These are phyloP conservation scores for Drepanosiphum platanoidis DNA, from an alignment of 2,888 invertebrate genomes.

Conservation along the genomic window DNA sequence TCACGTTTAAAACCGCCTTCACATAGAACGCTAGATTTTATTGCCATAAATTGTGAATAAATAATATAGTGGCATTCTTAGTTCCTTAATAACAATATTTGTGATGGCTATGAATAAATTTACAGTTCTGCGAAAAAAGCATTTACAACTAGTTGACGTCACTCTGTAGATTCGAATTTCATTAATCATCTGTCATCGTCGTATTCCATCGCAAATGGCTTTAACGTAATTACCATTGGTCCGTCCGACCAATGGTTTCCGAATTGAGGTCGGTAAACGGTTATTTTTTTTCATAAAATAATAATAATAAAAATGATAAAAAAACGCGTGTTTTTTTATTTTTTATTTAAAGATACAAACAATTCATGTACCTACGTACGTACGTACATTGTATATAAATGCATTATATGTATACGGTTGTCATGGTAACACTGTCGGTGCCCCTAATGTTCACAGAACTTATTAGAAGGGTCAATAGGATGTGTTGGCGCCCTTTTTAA, in stretches of 20 bases:
- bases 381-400: conserved; percentile 1
- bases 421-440: conserved; percentile 36
- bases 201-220: conserved; percentile 23
- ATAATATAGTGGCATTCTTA: no score
- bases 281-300: conserved; percentile 8
- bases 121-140: not conserved
- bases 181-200: conserved; percentile 52
- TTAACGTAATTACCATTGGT: conserved; percentile 36
- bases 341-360: conserved; percentile 7
- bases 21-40: no score
- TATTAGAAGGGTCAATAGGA: conserved; percentile 47
- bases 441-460: conserved; percentile 27
- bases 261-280: conserved; percentile 57
- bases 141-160: conserved; percentile 26
- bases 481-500: conserved; percentile 46
- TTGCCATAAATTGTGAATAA: no score
- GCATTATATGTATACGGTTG: conserved; percentile 1
- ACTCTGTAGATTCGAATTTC: conserved; percentile 32
- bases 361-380: not conserved
- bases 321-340: conserved; percentile 17
- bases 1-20: no score
- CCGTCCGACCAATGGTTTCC: conserved; percentile 16
- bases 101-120: not conserved
- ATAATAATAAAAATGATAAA: not conserved
- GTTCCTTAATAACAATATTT: no score